Conservation (phyloP, 2,113 vertebrate genomes). For the Ammospiza caudacuta region DNA sequence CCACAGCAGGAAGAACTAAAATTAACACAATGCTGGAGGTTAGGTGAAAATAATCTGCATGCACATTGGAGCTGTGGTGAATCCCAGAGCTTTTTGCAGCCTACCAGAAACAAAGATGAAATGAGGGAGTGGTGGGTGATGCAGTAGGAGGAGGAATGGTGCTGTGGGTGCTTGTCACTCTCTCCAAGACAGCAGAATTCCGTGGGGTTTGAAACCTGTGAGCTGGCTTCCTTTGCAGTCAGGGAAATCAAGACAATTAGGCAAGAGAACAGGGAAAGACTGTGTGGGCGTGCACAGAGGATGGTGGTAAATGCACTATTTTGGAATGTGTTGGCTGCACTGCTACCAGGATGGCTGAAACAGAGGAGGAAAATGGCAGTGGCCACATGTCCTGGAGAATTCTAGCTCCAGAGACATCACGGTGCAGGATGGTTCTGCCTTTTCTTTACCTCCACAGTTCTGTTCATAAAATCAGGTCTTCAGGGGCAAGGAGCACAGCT, state of each 20-base stretch:
- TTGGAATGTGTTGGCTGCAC: background rate
- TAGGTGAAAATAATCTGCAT: background rate
- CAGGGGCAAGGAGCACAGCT: background rate
- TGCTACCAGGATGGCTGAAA: background rate
- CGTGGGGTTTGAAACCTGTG: background rate
- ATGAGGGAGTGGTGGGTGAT: background rate
- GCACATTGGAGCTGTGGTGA: background rate
- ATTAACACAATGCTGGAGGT: background rate
- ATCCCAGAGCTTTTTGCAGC: background rate
- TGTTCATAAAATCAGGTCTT: background rate
- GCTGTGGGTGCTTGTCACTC: background rate
- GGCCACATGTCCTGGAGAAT: background rate
- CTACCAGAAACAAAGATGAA: background rate
- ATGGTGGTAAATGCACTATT: background rate
- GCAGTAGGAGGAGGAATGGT: background rate
- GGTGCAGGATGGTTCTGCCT: background rate
- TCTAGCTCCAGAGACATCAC: background rate
- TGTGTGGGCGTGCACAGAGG: background rate
- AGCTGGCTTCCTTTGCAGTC: background rate
- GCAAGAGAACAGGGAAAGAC: background rate
- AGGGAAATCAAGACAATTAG: background rate
- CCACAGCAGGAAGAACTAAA: constrained; percentile 13
- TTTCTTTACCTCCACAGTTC: background rate
- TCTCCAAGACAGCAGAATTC: accelerated
- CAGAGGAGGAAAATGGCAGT: background rate